These are phyloP conservation scores for Nixonia krombeini DNA, from an alignment of 1,140 invertebrate genomes.

Conservation along the genomic window DNA sequence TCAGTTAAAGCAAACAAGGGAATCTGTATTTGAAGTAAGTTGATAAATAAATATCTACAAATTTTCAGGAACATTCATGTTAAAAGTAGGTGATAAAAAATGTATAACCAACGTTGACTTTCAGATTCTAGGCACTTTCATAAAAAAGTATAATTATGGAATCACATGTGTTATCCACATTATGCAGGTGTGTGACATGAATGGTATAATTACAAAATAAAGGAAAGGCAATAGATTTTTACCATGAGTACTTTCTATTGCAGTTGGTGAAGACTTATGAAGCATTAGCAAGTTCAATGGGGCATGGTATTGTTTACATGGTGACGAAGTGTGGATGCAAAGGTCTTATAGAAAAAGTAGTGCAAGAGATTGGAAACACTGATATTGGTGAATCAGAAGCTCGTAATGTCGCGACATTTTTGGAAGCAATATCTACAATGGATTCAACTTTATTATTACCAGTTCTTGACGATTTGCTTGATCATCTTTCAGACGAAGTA, in stretches of 20 bases:
- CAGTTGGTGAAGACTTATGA: conserved; percentile 84
- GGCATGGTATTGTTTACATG: conserved; percentile 77
- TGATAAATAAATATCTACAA: conserved; percentile 9
- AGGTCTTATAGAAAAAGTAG: conserved; percentile 79
- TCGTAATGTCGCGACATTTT: conserved; percentile 77
- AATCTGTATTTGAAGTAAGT: conserved; percentile 75
- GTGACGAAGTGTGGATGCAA: conserved; percentile 76
- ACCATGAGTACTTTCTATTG: conserved; percentile 4
- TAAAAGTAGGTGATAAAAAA: too few relatives aligned
- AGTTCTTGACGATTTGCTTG: conserved; percentile 73
- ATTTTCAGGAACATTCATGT: conserved; percentile 5
- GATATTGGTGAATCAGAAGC: conserved; percentile 75
- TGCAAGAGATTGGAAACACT: conserved; percentile 79
- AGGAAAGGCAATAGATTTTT: neutral
- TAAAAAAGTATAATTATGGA: conserved; percentile 87
- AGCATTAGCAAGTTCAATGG: conserved; percentile 78
- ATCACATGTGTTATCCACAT: conserved; percentile 78
- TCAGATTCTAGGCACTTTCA: conserved; percentile 84
- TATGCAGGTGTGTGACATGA: conserved; percentile 77
- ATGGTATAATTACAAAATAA: conserved; percentile 13
- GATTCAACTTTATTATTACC: conserved; percentile 78
- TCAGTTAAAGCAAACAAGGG: conserved; percentile 77
- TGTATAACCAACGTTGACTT: conserved; percentile 50
- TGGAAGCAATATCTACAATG: conserved; percentile 78
- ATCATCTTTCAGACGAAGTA: conserved; percentile 76